Base-by-base conservation (phyloP, 2,888 invertebrate genomes). In the Lepidochrysops patricia region DNA sequence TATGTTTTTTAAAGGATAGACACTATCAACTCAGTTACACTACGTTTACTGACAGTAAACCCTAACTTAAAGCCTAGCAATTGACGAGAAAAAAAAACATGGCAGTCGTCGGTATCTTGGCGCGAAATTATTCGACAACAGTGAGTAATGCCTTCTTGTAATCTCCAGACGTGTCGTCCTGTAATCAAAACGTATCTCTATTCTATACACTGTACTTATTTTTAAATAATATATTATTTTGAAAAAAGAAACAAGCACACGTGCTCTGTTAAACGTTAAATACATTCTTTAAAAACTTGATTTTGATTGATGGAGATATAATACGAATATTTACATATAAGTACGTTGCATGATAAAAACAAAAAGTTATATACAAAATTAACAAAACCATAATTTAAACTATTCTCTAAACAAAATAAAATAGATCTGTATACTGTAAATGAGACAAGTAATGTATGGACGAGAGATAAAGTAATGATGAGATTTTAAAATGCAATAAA, bases 141-240 rank as follows among this genome's bases (percentile, higher is more conserved):
- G 96, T 94, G 86, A 97, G 92, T 79, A 97, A 93, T 77, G 96
- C 93, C 90, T 94, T 94, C 91, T 94, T 96, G 93, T 97, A 97
- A 91, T 97, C 96, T 74, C 97, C 97, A 76, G 96, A 96, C 68
- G 96, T 96, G 90, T 97, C 97, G 76, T 93, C 96, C 96, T 96
- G 93, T 78, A 94, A 93, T 80, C 81, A 86, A 85, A 88, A 87
- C 69, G 77, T 74, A 70, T 67, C 63, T 75, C 74, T 72, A 74
- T 75, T 78, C 82, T 82, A 74, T 74, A 72, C 74, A 70, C 65
- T 70, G 74, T 69, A 71, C 64, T 66, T 13, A 57, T 37, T 19
- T 29, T n/a, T 0, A 57, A 29, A 19, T 29, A 37, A 56, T n/a
- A 57, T 19, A 7, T 25, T 29, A 52, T 13, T 7, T 26, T 43